Base-by-base conservation (phyloP, 1,140 invertebrate species). In the Caerostris darwini region DNA sequence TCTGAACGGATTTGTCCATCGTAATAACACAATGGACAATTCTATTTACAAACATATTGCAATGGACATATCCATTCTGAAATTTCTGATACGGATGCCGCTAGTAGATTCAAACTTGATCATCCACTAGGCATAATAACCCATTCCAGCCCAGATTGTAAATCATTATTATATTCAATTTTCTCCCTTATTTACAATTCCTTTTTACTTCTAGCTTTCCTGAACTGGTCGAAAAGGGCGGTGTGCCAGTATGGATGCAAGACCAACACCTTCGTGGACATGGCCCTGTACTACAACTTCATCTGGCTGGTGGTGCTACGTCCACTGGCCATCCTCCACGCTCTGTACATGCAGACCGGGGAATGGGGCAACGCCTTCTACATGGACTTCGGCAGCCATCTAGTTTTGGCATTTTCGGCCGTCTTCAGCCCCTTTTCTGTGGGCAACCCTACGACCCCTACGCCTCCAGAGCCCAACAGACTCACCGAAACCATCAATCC, bases 221-320 rank as follows among this genome's bases (percentile, higher is more conserved):
- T 94, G 14, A 67, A 58, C 0, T 94, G 93, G 93, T 94, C 93
- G 3, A 67, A 77, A 12, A 64, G 81, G 57, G 77, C 93, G 5
- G 93, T 94, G 6, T 94, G 93, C 54, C 87, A 82, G 17, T 94
- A 94, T 54, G 93, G 93, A 12, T 94, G 90, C 67, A 92, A 92
- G 34, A 88, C 82, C 67, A 92, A 94, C 89, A 94, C 94, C 14
- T 94, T 94, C 50, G 86, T 94, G 10, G 92, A 94, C 61, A 94
- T 95, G 94, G 93, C 94, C 54, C 85, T 95, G n/a, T 95, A 94
- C 67, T 95, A 94, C 59, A 95, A 95, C 61, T 94, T 95, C 58
- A 95, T 95, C 64, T 95, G 95, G 95, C 94, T 95, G 0, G 69
- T 95, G 6, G 56, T 95, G 3, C 83, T 95, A 14, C 92, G 95